Evolutionary conservation across 2,888 invertebrate species (phyloP).

Genomic region (Trichopoda pennipes): DNA sequence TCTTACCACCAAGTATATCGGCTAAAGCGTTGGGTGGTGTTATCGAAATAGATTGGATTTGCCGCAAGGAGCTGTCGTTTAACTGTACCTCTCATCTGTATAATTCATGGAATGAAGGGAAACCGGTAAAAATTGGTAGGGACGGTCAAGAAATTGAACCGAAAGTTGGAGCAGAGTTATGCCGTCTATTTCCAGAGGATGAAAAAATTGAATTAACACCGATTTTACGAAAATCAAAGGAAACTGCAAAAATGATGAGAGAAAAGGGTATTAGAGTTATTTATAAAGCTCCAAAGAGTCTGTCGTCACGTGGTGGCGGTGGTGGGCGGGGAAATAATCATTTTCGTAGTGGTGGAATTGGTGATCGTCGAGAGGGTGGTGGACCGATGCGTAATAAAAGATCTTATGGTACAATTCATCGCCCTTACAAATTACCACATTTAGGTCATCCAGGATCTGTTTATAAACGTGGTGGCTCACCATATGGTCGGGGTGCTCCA

Average conservation of each 20-base stretch:
- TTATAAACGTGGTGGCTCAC: conserved; percentile 76
- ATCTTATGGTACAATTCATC: conserved; percentile 82
- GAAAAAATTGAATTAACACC: conserved; percentile 94
- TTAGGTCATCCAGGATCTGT: conserved; percentile 72
- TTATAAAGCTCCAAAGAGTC: conserved; percentile 82
- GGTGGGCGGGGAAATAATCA: conserved; percentile 81
- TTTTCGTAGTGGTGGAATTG: conserved; percentile 77
- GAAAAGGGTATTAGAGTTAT: conserved; percentile 80
- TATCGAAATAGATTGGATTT: conserved; percentile 98
- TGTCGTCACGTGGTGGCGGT: conserved; percentile 78
- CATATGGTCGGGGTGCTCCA: conserved; percentile 71
- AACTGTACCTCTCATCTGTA: conserved; percentile 95
- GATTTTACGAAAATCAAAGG: conserved; percentile 91
- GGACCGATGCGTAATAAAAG: conserved; percentile 82
- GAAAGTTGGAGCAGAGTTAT: conserved; percentile 95
- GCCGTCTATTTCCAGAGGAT: conserved; percentile 94
- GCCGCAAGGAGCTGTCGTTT: conserved; percentile 95
- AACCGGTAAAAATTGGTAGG: conserved; percentile 99
- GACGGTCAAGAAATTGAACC: conserved; percentile 99
- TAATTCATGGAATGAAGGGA: conserved; percentile 99
- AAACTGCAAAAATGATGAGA: conserved; percentile 86
- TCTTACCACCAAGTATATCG: conserved; percentile 94
- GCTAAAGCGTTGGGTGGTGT: conserved; percentile 97
- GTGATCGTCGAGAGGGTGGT: conserved; percentile 81
- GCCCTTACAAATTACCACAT: conserved; percentile 83